A percentile compares a stretch with the other conserved stretches of the same genome.
Evolutionary conservation across 1,140 invertebrate genomes (phyloP).

Genomic region (Cryptotermes secundus): DNA sequence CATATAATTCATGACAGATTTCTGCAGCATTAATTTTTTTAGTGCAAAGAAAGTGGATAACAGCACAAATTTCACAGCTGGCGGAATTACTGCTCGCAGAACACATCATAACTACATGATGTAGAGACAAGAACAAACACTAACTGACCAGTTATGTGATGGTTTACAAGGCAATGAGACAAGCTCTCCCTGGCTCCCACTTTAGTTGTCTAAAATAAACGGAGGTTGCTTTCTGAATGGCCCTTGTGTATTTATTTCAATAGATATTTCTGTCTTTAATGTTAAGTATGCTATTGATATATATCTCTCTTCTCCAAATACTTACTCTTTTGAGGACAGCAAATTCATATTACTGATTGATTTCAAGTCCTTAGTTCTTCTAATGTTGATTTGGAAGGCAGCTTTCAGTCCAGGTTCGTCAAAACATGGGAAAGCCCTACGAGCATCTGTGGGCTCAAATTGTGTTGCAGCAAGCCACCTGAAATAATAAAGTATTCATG

Average conservation of each 20-base stretch:
- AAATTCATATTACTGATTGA: conserved; percentile 21
- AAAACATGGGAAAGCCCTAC: conserved; percentile 67
- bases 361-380: neutral
- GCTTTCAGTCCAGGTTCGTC: conserved; percentile 67
- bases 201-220: no score
- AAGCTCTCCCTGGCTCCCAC: no score
- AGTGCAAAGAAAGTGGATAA: no score
- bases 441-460: conserved; percentile 61
- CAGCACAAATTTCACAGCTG: no score
- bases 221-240: neutral
- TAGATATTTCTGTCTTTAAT: neutral
- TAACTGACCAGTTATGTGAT: no score
- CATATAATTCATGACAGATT: no score
- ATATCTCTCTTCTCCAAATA: neutral
- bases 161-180: no score
- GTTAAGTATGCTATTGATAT: neutral
- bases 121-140: no score
- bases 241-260: neutral
- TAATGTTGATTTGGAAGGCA: conserved; percentile 51
- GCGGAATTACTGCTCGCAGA: no score
- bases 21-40: no score
- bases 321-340: neutral
- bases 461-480: conserved; percentile 59
- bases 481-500: conserved; percentile 28
- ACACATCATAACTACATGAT: no score